phyloP scores from a whole-genome alignment of 1,140 invertebrate genomes.

The Linepithema humile region DNA sequence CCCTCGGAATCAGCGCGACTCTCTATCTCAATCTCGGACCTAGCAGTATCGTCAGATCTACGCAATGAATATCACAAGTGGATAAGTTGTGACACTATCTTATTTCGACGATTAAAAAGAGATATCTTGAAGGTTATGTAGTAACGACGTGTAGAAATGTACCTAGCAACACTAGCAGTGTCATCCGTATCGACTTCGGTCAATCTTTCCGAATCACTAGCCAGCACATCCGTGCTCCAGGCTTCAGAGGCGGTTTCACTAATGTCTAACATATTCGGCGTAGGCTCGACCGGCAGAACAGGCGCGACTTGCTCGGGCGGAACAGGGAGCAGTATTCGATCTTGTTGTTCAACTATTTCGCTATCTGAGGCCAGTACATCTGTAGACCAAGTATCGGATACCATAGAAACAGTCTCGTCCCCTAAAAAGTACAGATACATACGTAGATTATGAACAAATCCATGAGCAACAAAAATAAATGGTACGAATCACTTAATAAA shows the following conservation, averaged over 20 bases:
- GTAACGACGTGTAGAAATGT: slow-evolving; percentile 39
- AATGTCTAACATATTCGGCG: slow-evolving; percentile 86
- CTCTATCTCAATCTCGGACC: slow-evolving; percentile 87
- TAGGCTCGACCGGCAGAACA: slow-evolving; percentile 73
- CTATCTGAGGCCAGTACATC: slow-evolving; percentile 98
- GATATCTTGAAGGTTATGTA: background rate
- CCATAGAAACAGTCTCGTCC: slow-evolving; percentile 97
- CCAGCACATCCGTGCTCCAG: slow-evolving; percentile 98
- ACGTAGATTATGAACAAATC: background rate
- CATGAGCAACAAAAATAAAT: background rate
- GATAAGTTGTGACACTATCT: slow-evolving; percentile 7
- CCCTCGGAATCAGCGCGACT: slow-evolving; percentile 83
- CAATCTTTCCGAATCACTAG: slow-evolving; percentile 96
- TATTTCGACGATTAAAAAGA: slow-evolving; percentile 1
- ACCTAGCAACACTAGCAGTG: slow-evolving; percentile 89
- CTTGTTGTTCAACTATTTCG: slow-evolving; percentile 91
- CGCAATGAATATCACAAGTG: background rate
- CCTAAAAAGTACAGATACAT: slow-evolving; percentile 73
- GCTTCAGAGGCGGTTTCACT: slow-evolving; percentile 97
- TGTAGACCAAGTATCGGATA: slow-evolving; percentile 99
- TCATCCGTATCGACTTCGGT: slow-evolving; percentile 95
- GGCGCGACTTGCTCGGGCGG: slow-evolving; percentile 74
- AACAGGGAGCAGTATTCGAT: slow-evolving; percentile 83
- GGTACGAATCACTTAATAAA: background rate
- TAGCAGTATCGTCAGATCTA: slow-evolving; percentile 89